Percentiles rank a stretch among this genome's conserved stretches.
Conservation (phyloP, 2,888 invertebrate genomes). For the Sarcophaga carnaria region DNA sequence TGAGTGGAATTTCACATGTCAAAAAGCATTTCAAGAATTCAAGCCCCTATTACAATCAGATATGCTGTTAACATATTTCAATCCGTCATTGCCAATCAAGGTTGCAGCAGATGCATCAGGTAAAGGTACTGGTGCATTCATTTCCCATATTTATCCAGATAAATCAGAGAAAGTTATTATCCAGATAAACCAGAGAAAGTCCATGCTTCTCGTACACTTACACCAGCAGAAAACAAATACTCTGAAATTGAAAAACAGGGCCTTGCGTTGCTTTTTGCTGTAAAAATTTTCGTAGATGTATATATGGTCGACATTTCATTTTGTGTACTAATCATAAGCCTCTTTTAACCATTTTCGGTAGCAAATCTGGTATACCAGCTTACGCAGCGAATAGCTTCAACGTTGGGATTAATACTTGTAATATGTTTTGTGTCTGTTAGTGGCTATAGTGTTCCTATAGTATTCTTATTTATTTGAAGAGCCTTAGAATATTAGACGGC, state of each 20-base stretch:
- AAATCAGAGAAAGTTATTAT: conserved; percentile 74
- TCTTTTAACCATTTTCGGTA: conserved; percentile 47
- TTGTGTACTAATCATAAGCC: conserved; percentile 59
- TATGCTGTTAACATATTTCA: conserved; percentile 23
- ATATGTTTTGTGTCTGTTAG: too few species aligned
- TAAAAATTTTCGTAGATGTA: conserved; percentile 55
- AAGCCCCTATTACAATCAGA: neutral
- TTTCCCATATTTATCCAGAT: conserved; percentile 70
- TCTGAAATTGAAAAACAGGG: conserved; percentile 47
- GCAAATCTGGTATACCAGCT: neutral
- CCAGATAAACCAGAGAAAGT: conserved; percentile 74
- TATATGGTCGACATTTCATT: conserved; percentile 14
- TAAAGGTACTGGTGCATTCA: conserved; percentile 52
- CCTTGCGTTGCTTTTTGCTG: conserved; percentile 48
- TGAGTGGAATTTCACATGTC: conserved; percentile 13
- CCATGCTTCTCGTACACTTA: conserved; percentile 69
- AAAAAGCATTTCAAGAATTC: conserved; percentile 5
- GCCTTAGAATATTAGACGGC: too few species aligned
- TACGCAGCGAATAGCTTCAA: conserved; percentile 10
- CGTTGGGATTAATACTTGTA: neutral
- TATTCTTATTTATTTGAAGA: too few species aligned
- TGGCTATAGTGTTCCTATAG: too few species aligned
- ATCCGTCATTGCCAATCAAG: conserved; percentile 26
- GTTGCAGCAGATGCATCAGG: conserved; percentile 33
- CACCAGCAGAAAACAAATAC: conserved; percentile 49